These are phyloP conservation scores for Mythimna albipuncta DNA, from an alignment of 2,888 invertebrate species.

Conservation along the genomic window DNA sequence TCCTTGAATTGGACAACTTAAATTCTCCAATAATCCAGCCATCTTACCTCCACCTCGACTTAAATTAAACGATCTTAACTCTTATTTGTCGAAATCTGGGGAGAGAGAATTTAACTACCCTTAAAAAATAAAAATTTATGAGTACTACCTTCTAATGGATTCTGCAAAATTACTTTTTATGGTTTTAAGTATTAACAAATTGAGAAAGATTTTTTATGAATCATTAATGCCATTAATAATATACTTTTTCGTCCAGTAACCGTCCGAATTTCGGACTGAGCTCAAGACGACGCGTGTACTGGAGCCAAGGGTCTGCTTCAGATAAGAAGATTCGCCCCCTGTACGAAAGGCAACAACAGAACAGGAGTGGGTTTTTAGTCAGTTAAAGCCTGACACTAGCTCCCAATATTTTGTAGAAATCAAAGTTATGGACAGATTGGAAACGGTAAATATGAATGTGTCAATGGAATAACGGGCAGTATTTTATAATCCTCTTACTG, in stretches of 20 bases:
- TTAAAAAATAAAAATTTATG: constrained; percentile 30
- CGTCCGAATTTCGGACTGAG: no score
- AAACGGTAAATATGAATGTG: constrained; percentile 25
- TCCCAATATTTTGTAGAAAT: neutral
- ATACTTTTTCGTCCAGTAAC: neutral
- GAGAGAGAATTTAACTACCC: constrained; percentile 25
- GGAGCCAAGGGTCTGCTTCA: no score
- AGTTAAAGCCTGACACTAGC: no score
- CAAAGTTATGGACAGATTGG: constrained; percentile 24
- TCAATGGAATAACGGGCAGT: constrained; percentile 34
- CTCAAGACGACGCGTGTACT: no score
- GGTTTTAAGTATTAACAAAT: neutral
- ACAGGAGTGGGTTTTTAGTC: no score
- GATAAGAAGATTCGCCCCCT: no score
- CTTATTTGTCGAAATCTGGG: constrained; percentile 49
- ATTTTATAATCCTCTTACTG: constrained; percentile 57
- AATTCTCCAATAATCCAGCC: constrained; percentile 41
- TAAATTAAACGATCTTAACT: constrained; percentile 45
- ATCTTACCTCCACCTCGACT: constrained; percentile 41
- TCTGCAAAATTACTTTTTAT: constrained; percentile 8
- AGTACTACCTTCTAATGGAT: neutral
- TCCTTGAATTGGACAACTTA: constrained; percentile 36
- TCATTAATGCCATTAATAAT: neutral
- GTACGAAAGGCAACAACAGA: no score
- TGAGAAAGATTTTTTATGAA: constrained; percentile 1